Conservation (phyloP, 2,113 vertebrate genomes). For the Pungitius pungitius region DNA sequence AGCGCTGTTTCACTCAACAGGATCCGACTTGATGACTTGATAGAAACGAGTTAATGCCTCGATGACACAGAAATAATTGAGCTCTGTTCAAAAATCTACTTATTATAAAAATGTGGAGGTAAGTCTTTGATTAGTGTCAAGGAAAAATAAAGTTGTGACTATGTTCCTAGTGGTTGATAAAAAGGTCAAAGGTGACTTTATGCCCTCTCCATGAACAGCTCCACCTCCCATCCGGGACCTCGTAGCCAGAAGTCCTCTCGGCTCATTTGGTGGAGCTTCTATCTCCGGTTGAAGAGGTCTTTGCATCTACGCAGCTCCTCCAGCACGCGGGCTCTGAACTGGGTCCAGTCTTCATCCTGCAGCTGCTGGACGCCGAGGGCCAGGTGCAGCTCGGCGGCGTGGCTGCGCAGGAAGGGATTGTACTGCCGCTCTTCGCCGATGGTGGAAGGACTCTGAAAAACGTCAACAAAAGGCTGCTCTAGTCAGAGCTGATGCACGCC, state of each 20-base stretch:
- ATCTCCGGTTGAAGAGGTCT: slow-evolving; percentile 87
- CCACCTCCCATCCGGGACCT: slow-evolving; percentile 9
- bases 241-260: no score
- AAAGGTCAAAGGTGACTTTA: slow-evolving; percentile 19
- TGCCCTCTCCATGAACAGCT: slow-evolving; percentile 11
- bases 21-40: slow-evolving; percentile 11
- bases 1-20: background rate
- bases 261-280: background rate
- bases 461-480: slow-evolving; percentile 5
- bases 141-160: slow-evolving; percentile 3
- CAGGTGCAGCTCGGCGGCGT: slow-evolving; percentile 85
- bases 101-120: slow-evolving; percentile 17
- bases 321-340: slow-evolving; percentile 89
- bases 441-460: slow-evolving; percentile 90
- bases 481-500: background rate
- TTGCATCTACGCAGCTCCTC: slow-evolving; percentile 90
- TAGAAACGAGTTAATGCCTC: background rate
- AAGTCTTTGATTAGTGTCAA: slow-evolving; percentile 1
- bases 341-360: slow-evolving; percentile 78
- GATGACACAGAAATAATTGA: background rate
- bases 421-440: slow-evolving; percentile 92
- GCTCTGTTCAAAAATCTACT: background rate
- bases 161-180: slow-evolving; percentile 1
- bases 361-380: slow-evolving; percentile 83
- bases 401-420: slow-evolving; percentile 94